Evolutionary conservation across 2,113 vertebrate genomes (phyloP), one percentile per base, ranked within the genome.

Genomic region (Bos indicus): DNA sequence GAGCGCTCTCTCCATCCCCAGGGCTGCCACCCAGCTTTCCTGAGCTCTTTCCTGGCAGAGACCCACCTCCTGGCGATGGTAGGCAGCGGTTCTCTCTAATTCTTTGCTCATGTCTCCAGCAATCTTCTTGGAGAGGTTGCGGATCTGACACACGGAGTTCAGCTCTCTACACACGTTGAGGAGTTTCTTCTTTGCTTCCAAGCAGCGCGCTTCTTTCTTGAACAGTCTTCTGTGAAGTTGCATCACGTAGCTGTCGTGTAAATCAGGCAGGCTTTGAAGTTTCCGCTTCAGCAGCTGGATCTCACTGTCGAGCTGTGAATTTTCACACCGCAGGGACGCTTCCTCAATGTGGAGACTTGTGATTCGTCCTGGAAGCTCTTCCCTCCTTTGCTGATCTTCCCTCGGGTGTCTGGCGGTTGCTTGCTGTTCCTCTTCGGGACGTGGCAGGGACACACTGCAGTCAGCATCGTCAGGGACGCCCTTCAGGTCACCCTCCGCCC

Each of bases 51-150:
- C 13, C 13, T 36, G 5, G 2, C 15, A 4, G 25, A 26, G 5
- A 19, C 33, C 10, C 46, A 57, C 14, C 7, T 36, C 56, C 23
- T 89, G 21, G 4, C 2, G 4, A 33, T 7, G 28, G 21, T 15
- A 40, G 40, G 21, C 60, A 4, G 7, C 1, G 3, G 5, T 30
- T 28, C 4, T 36, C n/a, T 91, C n/a, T 28, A 26, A 2, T 30
- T 67, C 23, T 26, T 8, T 5, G 43, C 2, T 6, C 15, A 5
- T 0, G 2, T 81, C 59, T 30, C 16, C 1, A 2, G 12, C 3
- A 30, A 43, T 36, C 26, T 81, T 14, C 62, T 71, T 11, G 33
- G 6, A 25, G 57, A 52, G 19, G 26, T 1, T 85, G 14, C 6
- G 19, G 19, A 48, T 48, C 48, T 48, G 48, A 48, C 48, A 48